Base-by-base conservation (phyloP, 1,140 invertebrate genomes). In the Kradibia gibbosae region DNA sequence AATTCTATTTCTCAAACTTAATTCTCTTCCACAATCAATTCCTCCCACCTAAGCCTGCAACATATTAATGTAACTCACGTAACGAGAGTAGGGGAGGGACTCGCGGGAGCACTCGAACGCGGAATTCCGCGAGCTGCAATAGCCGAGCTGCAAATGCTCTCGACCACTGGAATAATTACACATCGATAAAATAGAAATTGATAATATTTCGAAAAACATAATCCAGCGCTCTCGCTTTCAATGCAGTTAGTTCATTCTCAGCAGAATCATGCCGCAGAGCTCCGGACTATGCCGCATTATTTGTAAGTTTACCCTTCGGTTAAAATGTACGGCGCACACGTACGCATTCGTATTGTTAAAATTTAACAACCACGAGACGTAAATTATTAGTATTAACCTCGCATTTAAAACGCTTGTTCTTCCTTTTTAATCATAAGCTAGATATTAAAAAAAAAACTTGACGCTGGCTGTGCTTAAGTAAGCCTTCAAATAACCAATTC, bases 171-270 rank as follows among this genome's bases (percentile, higher is more conserved):
- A 71, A 79, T 79, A 79, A 79, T 72, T 79, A 72, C 77, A 60
- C 22, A 67, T 79, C 67, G 48, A 79, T 79, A 79, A 79, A 80
- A 73, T 72, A 36, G 48, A 80, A 57, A 80, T 80, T 77, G 65
- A 77, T 77, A 77, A 77, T 65, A 77, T 80, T 53, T 34, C 39
- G n/a, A 20, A 34, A 55, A 73, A 55, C 55, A 73, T 36, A 55
- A 73, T 73, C 48, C 36, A 36, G 48, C 11, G 5, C 45, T 34
- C n/a, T 17, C 10, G 22, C 5, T 34, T 20, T n/a, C 45, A 0
- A 31, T 8, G 10, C n/a, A 22, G 1, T 22, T 20, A 15, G 5
- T 4, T 22, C 31, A 36, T 55, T 55, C 3, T 31, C n/a, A n/a
- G 34, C 11, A 4, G 36, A 75, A 42, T 55, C 55, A 45, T 67